Evolutionary conservation across 2,113 vertebrate species (phyloP).

Genomic region (Rostratula benghalensis): DNA sequence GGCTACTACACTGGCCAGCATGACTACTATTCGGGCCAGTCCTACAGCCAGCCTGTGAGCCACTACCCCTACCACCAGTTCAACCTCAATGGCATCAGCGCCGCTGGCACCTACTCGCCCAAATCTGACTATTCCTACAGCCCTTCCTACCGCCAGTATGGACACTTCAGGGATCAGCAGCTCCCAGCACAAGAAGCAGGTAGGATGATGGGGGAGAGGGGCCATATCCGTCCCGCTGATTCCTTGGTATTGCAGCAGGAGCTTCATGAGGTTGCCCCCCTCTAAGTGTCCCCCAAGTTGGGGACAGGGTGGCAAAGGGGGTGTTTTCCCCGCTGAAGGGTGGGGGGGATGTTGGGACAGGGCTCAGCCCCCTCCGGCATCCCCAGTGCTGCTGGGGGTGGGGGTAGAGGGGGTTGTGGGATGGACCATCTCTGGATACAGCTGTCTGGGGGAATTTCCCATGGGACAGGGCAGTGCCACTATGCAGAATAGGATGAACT

Average conservation of each 20-base stretch:
- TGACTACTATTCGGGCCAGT: slow-evolving; percentile 95
- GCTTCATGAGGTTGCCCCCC: fast-evolving
- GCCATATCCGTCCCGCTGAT: fast-evolving
- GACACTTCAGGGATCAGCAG: slow-evolving; percentile 92
- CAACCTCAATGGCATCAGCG: slow-evolving; percentile 87
- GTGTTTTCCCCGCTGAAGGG: too few species aligned
- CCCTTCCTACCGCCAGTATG: slow-evolving; percentile 89
- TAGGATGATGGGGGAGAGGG: slow-evolving; percentile 42
- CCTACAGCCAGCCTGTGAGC: slow-evolving; percentile 88
- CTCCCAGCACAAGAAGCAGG: slow-evolving; percentile 88
- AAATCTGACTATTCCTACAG: slow-evolving; percentile 94
- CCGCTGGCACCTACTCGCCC: slow-evolving; percentile 86
- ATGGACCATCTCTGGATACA: fast-evolving
- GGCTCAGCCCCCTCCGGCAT: background rate
- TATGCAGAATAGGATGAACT: fast-evolving
- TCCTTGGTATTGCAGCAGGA: fast-evolving
- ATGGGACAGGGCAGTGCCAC: fast-evolving
- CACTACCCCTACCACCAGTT: slow-evolving; percentile 93
- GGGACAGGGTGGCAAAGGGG: background rate
- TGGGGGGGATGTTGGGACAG: background rate
- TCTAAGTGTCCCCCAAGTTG: background rate
- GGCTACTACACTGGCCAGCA: slow-evolving; percentile 95
- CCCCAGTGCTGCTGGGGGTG: background rate
- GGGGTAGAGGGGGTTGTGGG: background rate
- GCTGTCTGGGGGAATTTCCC: fast-evolving